Conservation (phyloP, 1,140 invertebrate genomes). For the Acromyrmex charruanus region DNA sequence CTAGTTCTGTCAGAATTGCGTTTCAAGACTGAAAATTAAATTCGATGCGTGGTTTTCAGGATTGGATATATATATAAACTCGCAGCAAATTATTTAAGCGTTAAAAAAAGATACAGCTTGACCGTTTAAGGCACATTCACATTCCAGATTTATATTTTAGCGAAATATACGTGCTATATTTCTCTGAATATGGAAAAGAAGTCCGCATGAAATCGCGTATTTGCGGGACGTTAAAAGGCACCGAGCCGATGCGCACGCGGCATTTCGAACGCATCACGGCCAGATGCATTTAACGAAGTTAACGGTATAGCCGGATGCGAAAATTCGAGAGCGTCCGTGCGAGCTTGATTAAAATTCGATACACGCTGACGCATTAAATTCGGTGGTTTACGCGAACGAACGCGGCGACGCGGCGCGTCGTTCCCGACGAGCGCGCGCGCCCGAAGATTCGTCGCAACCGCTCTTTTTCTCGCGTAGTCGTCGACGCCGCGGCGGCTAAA, state of each 20-base stretch:
- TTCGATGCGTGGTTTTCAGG: too few species aligned
- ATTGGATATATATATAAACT: too few species aligned
- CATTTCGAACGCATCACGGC: conserved; percentile 51
- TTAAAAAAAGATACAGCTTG: too few species aligned
- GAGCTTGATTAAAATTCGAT: conserved; percentile 63
- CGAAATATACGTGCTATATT: neutral
- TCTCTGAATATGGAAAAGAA: neutral
- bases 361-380: conserved; percentile 63
- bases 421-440: neutral
- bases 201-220: neutral
- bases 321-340: conserved; percentile 59
- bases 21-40: too few species aligned
- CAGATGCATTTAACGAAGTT: conserved; percentile 57
- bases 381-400: conserved; percentile 55
- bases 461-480: neutral
- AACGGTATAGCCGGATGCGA: conserved; percentile 32
- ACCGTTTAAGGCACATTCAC: too few species aligned
- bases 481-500: conserved; percentile 31
- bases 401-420: neutral
- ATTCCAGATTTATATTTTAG: conserved; percentile 5
- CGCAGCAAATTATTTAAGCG: too few species aligned
- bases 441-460: conserved; percentile 38
- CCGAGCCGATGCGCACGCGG: neutral
- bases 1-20: too few species aligned
- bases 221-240: conserved; percentile 31